Conservation (phyloP, 2,888 invertebrate genomes). For the Eupithecia subumbrata region DNA sequence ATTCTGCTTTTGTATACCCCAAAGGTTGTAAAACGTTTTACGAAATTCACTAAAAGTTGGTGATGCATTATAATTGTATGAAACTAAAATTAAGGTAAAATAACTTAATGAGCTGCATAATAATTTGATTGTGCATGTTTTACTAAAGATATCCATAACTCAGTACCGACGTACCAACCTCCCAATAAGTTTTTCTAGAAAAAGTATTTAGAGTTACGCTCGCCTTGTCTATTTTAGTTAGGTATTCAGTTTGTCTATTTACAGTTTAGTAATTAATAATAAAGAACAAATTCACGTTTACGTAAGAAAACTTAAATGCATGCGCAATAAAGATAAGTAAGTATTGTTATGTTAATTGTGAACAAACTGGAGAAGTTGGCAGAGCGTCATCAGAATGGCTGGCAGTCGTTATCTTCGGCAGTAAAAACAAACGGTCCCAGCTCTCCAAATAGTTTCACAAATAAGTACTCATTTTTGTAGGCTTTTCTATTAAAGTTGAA, state of each 20-base stretch:
- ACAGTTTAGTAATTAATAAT: not conserved
- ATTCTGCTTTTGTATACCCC: not conserved
- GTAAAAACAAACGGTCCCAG: conserved; percentile 56
- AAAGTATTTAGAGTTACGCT: not conserved
- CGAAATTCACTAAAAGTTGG: not conserved
- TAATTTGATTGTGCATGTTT: not conserved
- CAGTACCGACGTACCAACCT: not conserved
- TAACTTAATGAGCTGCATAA: not conserved
- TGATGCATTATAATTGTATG: too few relatives aligned
- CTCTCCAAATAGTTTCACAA: conserved; percentile 46
- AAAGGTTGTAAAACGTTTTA: not conserved
- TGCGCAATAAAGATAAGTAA: conserved; percentile 29
- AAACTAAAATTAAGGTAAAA: too few relatives aligned
- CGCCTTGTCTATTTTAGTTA: not conserved
- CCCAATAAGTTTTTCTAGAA: not conserved
- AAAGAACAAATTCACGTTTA: not conserved
- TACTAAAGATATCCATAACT: not conserved
- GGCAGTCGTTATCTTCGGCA: conserved; percentile 8
- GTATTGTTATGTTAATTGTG: conserved; percentile 23
- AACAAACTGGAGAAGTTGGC: conserved; percentile 46
- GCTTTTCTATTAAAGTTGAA: conserved; percentile 22
- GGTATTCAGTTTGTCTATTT: not conserved
- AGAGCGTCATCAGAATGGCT: conserved; percentile 16
- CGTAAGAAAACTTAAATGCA: not conserved
- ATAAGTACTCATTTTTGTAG: conserved; percentile 27